These are phyloP conservation scores for Geothlypis trichas DNA, from an alignment of 2,113 vertebrate species.

Conservation along the genomic window DNA sequence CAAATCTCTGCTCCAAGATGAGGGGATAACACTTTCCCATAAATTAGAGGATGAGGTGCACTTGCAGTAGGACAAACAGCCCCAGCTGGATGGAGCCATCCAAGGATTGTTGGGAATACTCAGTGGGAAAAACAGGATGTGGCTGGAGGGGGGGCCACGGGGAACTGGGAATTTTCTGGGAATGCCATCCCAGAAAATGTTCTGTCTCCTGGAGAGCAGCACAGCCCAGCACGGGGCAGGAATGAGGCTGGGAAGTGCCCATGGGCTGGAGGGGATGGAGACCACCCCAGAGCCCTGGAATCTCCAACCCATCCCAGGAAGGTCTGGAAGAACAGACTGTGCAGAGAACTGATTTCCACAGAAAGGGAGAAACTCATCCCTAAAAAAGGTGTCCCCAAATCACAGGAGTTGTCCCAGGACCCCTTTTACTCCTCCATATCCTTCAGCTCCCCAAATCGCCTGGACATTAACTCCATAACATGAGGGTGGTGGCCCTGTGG, in stretches of 20 bases:
- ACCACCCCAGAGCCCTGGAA: neutral
- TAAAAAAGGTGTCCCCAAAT: neutral
- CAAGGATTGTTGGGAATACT: neutral
- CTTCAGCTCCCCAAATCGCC: neutral
- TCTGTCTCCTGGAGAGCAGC: neutral
- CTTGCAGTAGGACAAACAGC: neutral
- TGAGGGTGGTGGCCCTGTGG: neutral
- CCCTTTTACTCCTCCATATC: neutral
- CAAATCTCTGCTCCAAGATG: neutral
- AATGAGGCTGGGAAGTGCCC: neutral
- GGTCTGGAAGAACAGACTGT: neutral
- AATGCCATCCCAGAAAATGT: neutral
- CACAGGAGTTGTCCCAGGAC: neutral
- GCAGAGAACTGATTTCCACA: neutral
- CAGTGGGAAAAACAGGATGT: neutral
- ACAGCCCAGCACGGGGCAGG: neutral
- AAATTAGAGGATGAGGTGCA: neutral
- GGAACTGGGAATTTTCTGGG: neutral
- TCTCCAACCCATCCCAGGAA: neutral
- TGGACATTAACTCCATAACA: neutral
- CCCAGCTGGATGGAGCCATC: neutral
- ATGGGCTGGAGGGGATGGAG: accelerated
- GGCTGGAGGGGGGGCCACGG: neutral
- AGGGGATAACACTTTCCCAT: neutral
- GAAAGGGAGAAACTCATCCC: neutral